These are phyloP conservation scores for Brachypteracias leptosomus DNA, from an alignment of 2,113 vertebrate genomes.

Conservation along the genomic window DNA sequence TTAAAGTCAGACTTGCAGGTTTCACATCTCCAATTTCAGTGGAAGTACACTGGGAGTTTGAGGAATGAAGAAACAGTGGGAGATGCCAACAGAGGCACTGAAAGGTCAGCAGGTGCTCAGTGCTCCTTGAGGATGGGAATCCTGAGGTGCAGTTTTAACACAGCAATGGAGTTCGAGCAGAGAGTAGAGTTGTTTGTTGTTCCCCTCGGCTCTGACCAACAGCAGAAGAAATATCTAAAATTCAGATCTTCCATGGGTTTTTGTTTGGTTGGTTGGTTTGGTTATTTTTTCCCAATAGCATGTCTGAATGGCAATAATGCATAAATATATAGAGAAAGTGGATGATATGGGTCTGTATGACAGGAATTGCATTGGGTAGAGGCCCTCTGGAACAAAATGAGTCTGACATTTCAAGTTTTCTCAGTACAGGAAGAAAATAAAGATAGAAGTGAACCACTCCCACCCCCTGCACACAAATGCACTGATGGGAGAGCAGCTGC, in stretches of 20 bases:
- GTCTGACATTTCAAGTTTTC: not conserved
- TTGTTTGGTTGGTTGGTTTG: not conserved
- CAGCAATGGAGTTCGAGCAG: rapidly evolving
- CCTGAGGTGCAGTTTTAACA: not conserved
- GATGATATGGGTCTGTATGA: not conserved
- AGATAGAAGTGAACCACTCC: not conserved
- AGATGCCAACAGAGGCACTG: not conserved
- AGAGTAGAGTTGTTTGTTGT: not conserved
- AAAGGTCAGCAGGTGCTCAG: not conserved
- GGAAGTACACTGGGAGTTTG: not conserved
- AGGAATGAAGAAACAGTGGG: not conserved
- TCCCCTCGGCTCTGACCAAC: not conserved
- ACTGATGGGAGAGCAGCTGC: not conserved
- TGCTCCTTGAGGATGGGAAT: not conserved
- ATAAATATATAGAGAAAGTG: not conserved
- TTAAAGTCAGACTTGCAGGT: not conserved
- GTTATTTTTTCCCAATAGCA: not conserved
- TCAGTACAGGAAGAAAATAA: not conserved
- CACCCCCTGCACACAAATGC: not conserved
- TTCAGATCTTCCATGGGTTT: not conserved
- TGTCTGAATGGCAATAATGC: not conserved
- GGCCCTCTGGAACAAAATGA: not conserved
- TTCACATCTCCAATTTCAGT: not conserved
- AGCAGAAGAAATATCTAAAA: not conserved
- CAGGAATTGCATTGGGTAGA: not conserved